Evolutionary conservation across 2,797 vertebrate species (phyloP), one percentile per base, ranked within the genome.

Genomic region (Rhinogobio ventralis): DNA sequence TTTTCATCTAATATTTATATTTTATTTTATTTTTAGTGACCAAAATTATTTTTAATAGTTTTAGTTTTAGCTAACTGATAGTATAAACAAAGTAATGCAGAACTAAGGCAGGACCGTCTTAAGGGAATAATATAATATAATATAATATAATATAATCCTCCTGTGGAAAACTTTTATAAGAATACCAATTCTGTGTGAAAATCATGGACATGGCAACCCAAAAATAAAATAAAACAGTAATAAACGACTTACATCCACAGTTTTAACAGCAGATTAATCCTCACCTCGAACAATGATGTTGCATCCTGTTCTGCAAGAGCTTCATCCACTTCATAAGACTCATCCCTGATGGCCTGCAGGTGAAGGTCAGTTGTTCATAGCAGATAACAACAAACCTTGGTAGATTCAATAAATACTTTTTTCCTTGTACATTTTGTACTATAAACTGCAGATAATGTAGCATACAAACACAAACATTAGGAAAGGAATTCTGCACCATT

Each of bases 231-330:
- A 39, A 14, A 19, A 17, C 2, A 39, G 30, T 53, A 19, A 4
- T 20, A 53, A 36, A 53, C 8, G 10, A 15, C 20, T 33, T 10
- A n/a, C 20, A 33, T 25, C 30, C 13, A 25, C 25, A 46, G 46
- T 13, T 8, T 15, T 51, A 53, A 14, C 10, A 67, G 30, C 23
- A 55, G 62, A 42, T 8, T 20, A 57, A 68, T 83, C 78, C 91
- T 92, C 92, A 99, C 98, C 87, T 99, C 96, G 82, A 98, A 95
- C 88, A 99, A 91, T 42, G 96, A 94, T 11, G 93, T 88, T 39
- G 98, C 98, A 81, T 99, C 98, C 87, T 95, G 93, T 85, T 95
- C 94, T 1, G 98, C 97, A 28, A 96, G 93, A 9, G 74, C 95
- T 86, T 95, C 93, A n/a, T 97, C 95, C 89, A 98, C 94, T 33